Evolutionary conservation across 2,113 vertebrate species (phyloP).

Genomic region (Pygoscelis antarcticus): DNA sequence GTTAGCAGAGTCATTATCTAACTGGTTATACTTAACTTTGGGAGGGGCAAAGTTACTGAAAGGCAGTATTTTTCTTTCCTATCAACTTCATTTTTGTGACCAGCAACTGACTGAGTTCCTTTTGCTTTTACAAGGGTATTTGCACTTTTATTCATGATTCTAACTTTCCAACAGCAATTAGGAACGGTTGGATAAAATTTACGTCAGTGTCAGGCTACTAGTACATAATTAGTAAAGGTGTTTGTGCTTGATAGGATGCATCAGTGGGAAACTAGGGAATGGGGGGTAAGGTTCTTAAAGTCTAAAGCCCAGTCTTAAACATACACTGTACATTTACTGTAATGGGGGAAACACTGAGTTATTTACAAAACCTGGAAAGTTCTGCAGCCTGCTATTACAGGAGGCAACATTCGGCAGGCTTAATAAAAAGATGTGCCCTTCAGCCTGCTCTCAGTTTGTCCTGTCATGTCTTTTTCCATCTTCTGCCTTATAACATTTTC

Average conservation of each 20-base stretch:
- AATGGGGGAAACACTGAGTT: neutral
- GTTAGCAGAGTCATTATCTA: neutral
- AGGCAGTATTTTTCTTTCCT: neutral
- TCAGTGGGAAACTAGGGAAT: neutral
- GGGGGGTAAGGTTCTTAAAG: neutral
- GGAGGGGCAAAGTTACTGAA: neutral
- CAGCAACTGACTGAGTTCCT: neutral
- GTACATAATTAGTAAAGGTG: neutral
- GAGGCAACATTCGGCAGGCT: neutral
- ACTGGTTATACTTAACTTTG: neutral
- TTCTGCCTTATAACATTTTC: constrained; percentile 38
- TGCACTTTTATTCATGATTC: neutral
- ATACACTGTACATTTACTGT: neutral
- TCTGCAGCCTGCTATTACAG: neutral
- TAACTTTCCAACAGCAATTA: neutral
- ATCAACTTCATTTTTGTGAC: neutral
- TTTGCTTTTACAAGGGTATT: neutral
- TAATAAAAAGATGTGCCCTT: constrained; percentile 43
- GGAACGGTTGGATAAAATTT: neutral
- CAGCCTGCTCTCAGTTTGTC: constrained; percentile 23
- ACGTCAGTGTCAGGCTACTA: neutral
- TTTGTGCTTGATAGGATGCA: fast-evolving
- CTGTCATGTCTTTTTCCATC: constrained; percentile 53
- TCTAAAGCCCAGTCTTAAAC: neutral
- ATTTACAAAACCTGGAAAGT: neutral